phyloP scores from a whole-genome alignment of 2,113 vertebrate species.

The Strix aluco region DNA sequence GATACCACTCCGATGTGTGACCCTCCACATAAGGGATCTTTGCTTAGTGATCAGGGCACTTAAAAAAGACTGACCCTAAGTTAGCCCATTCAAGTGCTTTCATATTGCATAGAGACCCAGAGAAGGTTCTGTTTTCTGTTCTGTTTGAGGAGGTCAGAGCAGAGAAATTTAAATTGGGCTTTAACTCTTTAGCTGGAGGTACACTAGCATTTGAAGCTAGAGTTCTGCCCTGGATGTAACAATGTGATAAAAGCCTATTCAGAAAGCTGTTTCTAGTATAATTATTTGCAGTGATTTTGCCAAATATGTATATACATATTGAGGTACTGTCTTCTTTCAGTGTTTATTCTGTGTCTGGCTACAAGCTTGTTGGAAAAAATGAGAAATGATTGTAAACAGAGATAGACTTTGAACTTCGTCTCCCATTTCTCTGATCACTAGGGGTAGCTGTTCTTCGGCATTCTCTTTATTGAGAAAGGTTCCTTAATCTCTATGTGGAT shows the following conservation, averaged over 20 bases:
- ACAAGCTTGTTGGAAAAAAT: not conserved
- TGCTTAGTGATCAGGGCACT: not conserved
- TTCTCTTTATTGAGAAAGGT: not conserved
- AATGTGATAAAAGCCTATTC: not conserved
- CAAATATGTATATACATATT: not conserved
- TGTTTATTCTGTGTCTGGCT: not conserved
- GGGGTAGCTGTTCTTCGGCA: conserved; percentile 52
- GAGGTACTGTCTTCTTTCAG: not conserved
- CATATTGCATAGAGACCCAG: not conserved
- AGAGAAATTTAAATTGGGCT: not conserved
- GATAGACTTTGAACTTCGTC: not conserved
- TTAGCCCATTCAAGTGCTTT: not conserved
- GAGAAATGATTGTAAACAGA: not conserved
- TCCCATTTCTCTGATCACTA: not conserved
- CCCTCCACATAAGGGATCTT: not conserved
- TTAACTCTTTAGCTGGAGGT: not conserved
- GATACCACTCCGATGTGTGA: not conserved
- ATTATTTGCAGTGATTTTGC: not conserved
- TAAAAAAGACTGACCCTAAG: not conserved
- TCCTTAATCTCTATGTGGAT: not conserved
- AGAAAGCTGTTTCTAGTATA: not conserved
- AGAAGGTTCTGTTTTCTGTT: not conserved
- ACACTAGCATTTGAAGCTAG: not conserved
- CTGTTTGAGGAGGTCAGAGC: not conserved
- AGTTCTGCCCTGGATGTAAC: not conserved